Percentiles rank a stretch among this genome's conserved stretches.
Conservation (phyloP, 2,797 vertebrate species). For the Pangasius sanitwongsei region DNA sequence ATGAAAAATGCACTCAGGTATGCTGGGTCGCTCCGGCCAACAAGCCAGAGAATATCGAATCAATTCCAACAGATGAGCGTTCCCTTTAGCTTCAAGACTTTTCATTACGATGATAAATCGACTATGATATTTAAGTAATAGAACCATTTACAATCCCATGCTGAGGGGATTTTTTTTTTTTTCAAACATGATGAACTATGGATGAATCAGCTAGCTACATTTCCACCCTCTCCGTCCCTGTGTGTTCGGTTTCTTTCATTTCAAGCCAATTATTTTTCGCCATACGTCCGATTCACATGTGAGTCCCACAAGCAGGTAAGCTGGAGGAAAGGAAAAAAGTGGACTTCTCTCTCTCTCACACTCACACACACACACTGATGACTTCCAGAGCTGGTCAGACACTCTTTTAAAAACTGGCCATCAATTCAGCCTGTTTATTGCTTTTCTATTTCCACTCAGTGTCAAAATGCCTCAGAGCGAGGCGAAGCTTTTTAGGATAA, state of each 20-base stretch:
- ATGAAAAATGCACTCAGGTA: slow-evolving; percentile 48
- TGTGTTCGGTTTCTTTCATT: slow-evolving; percentile 4
- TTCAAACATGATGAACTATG: slow-evolving; percentile 22
- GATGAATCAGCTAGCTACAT: slow-evolving; percentile 15
- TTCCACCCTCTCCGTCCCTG: neutral
- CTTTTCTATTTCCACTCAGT: slow-evolving; percentile 46
- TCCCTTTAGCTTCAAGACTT: slow-evolving; percentile 41
- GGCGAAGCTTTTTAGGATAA: slow-evolving; percentile 43
- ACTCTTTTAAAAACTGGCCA: slow-evolving; percentile 27
- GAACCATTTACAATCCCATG: slow-evolving; percentile 51
- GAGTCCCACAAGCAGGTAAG: neutral
- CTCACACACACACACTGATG: neutral
- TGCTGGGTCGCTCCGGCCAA: slow-evolving; percentile 1
- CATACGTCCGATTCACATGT: neutral
- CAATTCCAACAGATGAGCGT: slow-evolving; percentile 46
- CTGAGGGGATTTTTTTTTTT: slow-evolving; percentile 5
- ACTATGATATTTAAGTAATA: slow-evolving; percentile 48
- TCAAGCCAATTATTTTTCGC: slow-evolving; percentile 1
- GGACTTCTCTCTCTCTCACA: neutral
- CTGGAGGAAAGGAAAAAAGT: neutral
- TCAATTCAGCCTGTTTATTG: slow-evolving; percentile 49
- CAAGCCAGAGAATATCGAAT: slow-evolving; percentile 41
- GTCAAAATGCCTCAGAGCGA: slow-evolving; percentile 39
- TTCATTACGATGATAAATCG: slow-evolving; percentile 57
- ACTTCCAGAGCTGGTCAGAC: slow-evolving; percentile 19